Evolutionary conservation across 2,888 invertebrate genomes (phyloP), one percentile per base, ranked within the genome.

Genomic region (Macrophya alboannulata): DNA sequence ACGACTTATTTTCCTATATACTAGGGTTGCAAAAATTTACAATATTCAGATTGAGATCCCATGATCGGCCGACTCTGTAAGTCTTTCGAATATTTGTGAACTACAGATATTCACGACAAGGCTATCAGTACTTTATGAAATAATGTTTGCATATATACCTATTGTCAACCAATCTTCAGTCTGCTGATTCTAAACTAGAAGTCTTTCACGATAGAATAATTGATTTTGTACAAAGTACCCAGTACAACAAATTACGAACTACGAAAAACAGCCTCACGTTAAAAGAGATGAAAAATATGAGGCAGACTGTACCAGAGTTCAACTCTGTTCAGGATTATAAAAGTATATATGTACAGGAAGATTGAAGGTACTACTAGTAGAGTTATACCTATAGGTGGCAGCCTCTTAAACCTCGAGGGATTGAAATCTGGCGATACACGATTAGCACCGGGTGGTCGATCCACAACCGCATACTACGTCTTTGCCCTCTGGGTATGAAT

Each of bases 1-100:
- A 81, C 65, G 85, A 45, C 51, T 85, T 79, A 85, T 85, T 77
- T 77, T 45, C 31, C 59, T 51, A n/a, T 62, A 79, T n/a, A 37
- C 51, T 25, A 3, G 77, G 45, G 25, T 48, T 25, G 25, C 76
- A 76, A 48, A 15, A 76, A 48, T 25, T 25, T n/a, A 45, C 45
- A 31, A 76, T 76, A 45, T 76, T 48, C 76, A 45, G 48, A 45
- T 45, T 48, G 37, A 48, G 76, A 76, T 48, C 25, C 45, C 21
- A 48, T 76, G 5, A 76, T 76, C 48, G 76, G 4, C 76, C 45
- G 45, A 76, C 76, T 48, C 77, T 37, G 37, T 37, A 51, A 55
- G 51, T 55, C 5, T 55, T 25, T 12, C 31, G 17, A 45, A 74
- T 74, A 74, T 45, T 45, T 21, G 45, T 25, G 25, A 45, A 74